Conservation (phyloP, 1,140 invertebrate genomes). For the Eciton burchellii region DNA sequence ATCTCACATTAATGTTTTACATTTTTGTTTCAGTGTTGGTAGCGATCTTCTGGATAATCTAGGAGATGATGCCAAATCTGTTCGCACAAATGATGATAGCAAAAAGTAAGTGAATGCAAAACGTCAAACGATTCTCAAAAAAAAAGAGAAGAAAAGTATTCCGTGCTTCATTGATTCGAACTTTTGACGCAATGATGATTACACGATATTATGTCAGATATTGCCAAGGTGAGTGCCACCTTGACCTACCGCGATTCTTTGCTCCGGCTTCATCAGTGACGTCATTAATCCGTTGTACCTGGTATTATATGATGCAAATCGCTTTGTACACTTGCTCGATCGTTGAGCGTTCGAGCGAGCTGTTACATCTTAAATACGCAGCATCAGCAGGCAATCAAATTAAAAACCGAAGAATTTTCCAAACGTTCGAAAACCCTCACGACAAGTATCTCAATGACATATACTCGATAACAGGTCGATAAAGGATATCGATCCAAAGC, state of each 20-base stretch:
- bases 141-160: background rate
- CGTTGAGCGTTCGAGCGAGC: background rate
- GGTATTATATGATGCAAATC: background rate
- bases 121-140: background rate
- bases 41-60: slow-evolving; percentile 87
- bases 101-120: slow-evolving; percentile 87
- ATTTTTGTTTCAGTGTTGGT: slow-evolving; percentile 85
- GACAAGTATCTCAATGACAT: too few relatives aligned
- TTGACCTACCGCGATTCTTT: slow-evolving; percentile 81
- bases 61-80: slow-evolving; percentile 87
- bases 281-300: slow-evolving; percentile 71
- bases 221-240: slow-evolving; percentile 78
- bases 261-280: slow-evolving; percentile 78
- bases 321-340: background rate
- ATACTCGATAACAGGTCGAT: too few relatives aligned
- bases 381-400: too few relatives aligned
- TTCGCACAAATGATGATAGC: slow-evolving; percentile 88
- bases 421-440: too few relatives aligned
- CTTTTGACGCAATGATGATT: slow-evolving; percentile 54
- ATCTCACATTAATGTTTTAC: background rate
- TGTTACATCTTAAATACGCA: too few relatives aligned
- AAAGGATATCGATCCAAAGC: too few relatives aligned
- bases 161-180: slow-evolving; percentile 27
- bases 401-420: too few relatives aligned
- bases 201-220: slow-evolving; percentile 71